Evolutionary conservation across 2,888 invertebrate genomes (phyloP).

Genomic region (Drepanosiphum platanoidis): DNA sequence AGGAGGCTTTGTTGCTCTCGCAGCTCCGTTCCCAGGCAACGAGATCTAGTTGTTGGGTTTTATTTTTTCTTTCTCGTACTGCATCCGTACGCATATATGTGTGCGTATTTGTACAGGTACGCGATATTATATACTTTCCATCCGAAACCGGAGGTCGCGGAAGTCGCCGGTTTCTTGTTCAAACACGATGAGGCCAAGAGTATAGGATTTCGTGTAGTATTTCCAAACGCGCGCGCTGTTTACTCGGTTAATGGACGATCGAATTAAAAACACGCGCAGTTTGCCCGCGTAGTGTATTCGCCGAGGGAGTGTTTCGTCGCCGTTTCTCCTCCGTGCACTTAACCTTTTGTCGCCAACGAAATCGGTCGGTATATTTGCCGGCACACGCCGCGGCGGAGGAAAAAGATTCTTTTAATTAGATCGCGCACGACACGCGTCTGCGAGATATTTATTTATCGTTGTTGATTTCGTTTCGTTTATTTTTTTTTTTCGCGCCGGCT

Average conservation of each 20-base stretch:
- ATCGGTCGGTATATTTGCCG: slow-evolving; percentile 13
- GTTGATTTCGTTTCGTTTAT: neutral
- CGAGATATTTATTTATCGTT: slow-evolving; percentile 14
- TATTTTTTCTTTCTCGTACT: neutral
- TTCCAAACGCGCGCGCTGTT: neutral
- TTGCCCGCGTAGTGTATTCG: too few species aligned
- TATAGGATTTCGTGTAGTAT: slow-evolving; percentile 57
- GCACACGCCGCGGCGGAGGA: neutral
- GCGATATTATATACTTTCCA: neutral
- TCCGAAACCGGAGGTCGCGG: slow-evolving; percentile 54
- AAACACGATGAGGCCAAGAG: slow-evolving; percentile 42
- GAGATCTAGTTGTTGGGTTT: slow-evolving; percentile 41
- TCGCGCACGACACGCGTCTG: neutral
- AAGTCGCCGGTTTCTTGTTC: slow-evolving; percentile 61
- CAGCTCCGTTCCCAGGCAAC: slow-evolving; percentile 52
- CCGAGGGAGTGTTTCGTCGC: slow-evolving; percentile 8
- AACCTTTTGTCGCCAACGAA: neutral
- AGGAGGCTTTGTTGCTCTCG: slow-evolving; percentile 50
- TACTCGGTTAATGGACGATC: slow-evolving; percentile 52
- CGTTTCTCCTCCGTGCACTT: slow-evolving; percentile 25
- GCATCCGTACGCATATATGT: neutral
- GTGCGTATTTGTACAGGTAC: slow-evolving; percentile 3
- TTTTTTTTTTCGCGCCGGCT: slow-evolving; percentile 38
- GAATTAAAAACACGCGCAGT: neutral
- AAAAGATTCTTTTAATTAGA: slow-evolving; percentile 22